A percentile compares a stretch with the other conserved stretches of the same genome.
Evolutionary conservation across 1,140 invertebrate genomes (phyloP).

Genomic region (Drosophila sproati): DNA sequence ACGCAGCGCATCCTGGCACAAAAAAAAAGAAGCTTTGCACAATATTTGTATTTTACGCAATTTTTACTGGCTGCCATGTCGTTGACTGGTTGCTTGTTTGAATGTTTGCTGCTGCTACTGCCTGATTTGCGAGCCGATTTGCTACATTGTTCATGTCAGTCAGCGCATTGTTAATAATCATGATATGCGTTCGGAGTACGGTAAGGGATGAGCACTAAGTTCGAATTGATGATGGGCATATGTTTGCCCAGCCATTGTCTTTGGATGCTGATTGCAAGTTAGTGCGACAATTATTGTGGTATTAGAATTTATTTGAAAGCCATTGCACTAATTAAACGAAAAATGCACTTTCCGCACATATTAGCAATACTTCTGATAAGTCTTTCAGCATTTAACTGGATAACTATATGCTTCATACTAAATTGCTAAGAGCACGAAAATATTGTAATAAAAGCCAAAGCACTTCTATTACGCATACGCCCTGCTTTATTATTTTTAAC

Average conservation of each 20-base stretch:
- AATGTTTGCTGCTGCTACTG: slow-evolving; percentile 12
- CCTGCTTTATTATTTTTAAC: slow-evolving; percentile 19
- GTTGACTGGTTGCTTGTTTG: slow-evolving; percentile 33
- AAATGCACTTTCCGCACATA: slow-evolving; percentile 27
- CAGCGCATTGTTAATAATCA: slow-evolving; percentile 74
- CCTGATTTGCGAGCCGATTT: slow-evolving; percentile 80
- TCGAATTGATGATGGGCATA: slow-evolving; percentile 6
- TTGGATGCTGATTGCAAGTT: slow-evolving; percentile 68
- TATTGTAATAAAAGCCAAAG: slow-evolving; percentile 12
- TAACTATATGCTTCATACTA: neutral
- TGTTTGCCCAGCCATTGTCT: slow-evolving; percentile 65
- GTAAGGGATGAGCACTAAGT: slow-evolving; percentile 28
- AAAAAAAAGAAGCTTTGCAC: slow-evolving; percentile 60
- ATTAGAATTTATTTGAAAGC: slow-evolving; percentile 52
- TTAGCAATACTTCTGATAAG: neutral
- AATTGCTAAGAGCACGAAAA: neutral
- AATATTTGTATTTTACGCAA: slow-evolving; percentile 84
- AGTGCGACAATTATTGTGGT: slow-evolving; percentile 75
- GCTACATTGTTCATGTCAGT: slow-evolving; percentile 76
- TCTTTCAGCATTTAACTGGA: neutral
- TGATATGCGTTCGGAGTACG: slow-evolving; percentile 18
- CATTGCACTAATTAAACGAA: slow-evolving; percentile 63
- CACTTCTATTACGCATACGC: slow-evolving; percentile 40
- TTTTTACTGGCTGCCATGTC: slow-evolving; percentile 72
- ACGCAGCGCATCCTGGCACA: slow-evolving; percentile 65